A percentile compares a stretch with the other conserved stretches of the same genome.
Conservation (phyloP, 2,888 invertebrate genomes). For the Meteorus colon region DNA sequence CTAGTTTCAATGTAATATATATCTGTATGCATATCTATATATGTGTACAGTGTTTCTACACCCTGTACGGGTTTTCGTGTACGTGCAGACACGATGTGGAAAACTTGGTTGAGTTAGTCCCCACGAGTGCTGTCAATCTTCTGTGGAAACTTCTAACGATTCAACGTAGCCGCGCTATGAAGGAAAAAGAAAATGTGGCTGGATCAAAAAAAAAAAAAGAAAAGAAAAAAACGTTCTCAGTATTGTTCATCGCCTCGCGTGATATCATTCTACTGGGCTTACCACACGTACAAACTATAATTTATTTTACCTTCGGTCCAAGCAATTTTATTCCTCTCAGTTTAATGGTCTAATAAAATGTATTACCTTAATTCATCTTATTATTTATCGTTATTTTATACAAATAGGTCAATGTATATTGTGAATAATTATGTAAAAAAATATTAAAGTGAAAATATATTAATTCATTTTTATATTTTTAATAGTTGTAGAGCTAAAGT, state of each 20-base stretch:
- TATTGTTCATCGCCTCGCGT: constrained; percentile 36
- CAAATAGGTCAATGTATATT: not conserved
- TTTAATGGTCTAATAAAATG: constrained; percentile 26
- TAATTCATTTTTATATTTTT: no score
- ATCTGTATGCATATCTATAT: not conserved
- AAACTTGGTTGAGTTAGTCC: constrained; percentile 44
- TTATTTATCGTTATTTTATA: constrained; percentile 3
- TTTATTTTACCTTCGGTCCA: constrained; percentile 27
- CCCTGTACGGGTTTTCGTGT: constrained; percentile 25
- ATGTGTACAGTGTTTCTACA: constrained; percentile 12
- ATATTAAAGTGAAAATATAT: not conserved
- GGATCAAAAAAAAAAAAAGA: not conserved
- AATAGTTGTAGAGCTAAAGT: no score
- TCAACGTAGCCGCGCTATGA: not conserved
- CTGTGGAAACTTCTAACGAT: constrained; percentile 40
- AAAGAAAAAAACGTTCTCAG: constrained; percentile 30
- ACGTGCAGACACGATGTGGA: constrained; percentile 35
- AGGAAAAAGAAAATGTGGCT: not conserved
- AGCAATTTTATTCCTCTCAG: not conserved
- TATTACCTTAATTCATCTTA: constrained; percentile 15
- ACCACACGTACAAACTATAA: constrained; percentile 23
- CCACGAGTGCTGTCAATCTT: constrained; percentile 54
- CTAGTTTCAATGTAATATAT: not conserved
- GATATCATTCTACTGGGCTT: constrained; percentile 19
- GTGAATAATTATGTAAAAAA: not conserved